Conservation (phyloP, 2,797 vertebrate genomes). For the Hyperoplus immaculatus region DNA sequence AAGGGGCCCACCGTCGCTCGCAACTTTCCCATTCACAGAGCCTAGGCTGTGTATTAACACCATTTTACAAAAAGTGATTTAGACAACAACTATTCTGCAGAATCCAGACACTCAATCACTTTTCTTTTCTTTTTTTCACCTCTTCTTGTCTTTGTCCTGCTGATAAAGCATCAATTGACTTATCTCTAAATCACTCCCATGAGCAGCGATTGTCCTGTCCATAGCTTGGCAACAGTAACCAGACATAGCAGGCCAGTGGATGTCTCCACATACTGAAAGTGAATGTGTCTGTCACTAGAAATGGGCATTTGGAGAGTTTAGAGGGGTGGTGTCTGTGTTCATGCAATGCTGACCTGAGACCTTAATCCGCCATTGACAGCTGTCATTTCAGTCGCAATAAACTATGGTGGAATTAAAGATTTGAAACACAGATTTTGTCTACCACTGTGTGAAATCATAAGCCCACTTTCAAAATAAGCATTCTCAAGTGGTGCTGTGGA, state of each 20-base stretch:
- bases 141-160: background rate
- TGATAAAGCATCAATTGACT: conserved; percentile 23
- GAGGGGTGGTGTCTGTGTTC: background rate
- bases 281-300: background rate
- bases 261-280: background rate
- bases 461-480: background rate
- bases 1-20: too few species aligned
- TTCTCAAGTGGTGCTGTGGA: background rate
- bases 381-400: background rate
- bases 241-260: background rate
- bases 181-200: background rate
- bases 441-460: background rate
- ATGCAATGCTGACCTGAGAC: too few species aligned
- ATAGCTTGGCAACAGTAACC: background rate
- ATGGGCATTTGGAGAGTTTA: background rate
- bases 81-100: too few species aligned
- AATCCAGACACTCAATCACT: too few species aligned
- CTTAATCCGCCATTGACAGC: background rate
- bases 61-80: too few species aligned
- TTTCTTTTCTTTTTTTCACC: background rate
- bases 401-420: background rate
- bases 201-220: background rate
- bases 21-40: too few species aligned
- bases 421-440: background rate
- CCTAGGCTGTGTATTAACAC: too few species aligned